Base-by-base conservation (phyloP, 92 coral and sea anemone species). In the Nematostella vectensis region DNA sequence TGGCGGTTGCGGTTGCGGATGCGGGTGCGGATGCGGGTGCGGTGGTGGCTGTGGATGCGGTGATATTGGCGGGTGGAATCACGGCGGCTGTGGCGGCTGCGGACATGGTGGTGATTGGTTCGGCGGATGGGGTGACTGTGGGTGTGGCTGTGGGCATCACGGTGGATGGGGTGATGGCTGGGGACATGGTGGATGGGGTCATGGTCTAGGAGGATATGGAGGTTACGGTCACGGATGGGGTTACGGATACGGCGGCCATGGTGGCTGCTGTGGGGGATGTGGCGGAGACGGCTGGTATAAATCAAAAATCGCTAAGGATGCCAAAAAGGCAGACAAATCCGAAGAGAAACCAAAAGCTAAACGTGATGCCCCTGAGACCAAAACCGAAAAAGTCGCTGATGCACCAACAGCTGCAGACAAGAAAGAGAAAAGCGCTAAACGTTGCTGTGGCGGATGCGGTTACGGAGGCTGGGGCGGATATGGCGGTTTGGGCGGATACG, bases 401-500 rank as follows among this genome's bases (percentile, higher is more conserved):
- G 12, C 78, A 39, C 44, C 67, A 29, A 69, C 76, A 1, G 54
- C 54, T 19, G 47, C 58, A 12, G 72, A 49, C 28, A 50, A 28
- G 17, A 74, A 79, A 24, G 69, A 68, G 1, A 60, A 61, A 54
- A 66, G 76, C 25, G 76, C 52, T 23, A 79, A 73, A 25, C 83
- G 77, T 49, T 79, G 94, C 25, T 63, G 83, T 58, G 82, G 83
- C 21, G 50, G 60, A 0, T 67, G 78, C 25, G 83, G 80, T 0
- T 43, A 15, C 19, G 91, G 83, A 31, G 83, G 86, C 26, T 69
- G 54, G 27, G 81, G 87, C 24, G 81, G 82, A 18, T 44, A 26
- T 39, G 91, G 96, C 4, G 77, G 78, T 1, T 73, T 47, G 57
- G 85, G 81, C 15, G 96, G 96, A 4, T 67, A 62, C 20, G 88